phyloP scores from a whole-genome alignment of 1,140 invertebrate species.

The Drosophila truncata region DNA sequence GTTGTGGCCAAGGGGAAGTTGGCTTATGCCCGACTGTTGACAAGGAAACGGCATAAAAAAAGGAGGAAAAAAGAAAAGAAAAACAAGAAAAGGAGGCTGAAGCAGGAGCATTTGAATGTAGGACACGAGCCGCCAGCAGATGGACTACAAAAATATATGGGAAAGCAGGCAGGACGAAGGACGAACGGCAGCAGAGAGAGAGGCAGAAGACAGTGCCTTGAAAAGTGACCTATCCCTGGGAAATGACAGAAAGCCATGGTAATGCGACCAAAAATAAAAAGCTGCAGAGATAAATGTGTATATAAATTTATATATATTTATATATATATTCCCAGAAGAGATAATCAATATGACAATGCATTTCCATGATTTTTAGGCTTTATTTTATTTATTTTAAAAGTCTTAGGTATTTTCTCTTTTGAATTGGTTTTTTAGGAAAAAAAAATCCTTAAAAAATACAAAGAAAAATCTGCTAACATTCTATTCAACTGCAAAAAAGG shows the following conservation, averaged over 20 bases:
- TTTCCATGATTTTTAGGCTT: not conserved
- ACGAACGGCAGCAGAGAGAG: slow-evolving; percentile 1
- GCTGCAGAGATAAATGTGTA: not conserved
- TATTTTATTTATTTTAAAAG: not conserved
- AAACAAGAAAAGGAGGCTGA: slow-evolving; percentile 12
- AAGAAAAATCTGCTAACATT: not conserved
- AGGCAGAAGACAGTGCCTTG: slow-evolving; percentile 15
- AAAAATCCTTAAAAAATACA: not conserved
- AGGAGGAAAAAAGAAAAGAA: not conserved
- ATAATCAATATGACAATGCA: not conserved
- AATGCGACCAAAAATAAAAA: not conserved
- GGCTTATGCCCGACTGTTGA: slow-evolving; percentile 45
- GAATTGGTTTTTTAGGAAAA: not conserved
- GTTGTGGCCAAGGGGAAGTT: slow-evolving; percentile 26
- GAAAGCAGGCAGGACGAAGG: not conserved
- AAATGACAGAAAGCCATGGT: slow-evolving; percentile 1
- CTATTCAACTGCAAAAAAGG: slow-evolving; percentile 13
- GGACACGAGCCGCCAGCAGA: slow-evolving; percentile 33
- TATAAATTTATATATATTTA: not conserved
- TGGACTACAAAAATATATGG: slow-evolving; percentile 14
- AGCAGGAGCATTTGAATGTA: slow-evolving; percentile 53
- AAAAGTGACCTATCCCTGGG: slow-evolving; percentile 17
- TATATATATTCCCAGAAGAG: not conserved
- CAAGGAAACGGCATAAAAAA: slow-evolving; percentile 22
- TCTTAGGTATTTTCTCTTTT: not conserved